phyloP scores from a whole-genome alignment of 2,888 invertebrate species.

The Thereva unica region DNA sequence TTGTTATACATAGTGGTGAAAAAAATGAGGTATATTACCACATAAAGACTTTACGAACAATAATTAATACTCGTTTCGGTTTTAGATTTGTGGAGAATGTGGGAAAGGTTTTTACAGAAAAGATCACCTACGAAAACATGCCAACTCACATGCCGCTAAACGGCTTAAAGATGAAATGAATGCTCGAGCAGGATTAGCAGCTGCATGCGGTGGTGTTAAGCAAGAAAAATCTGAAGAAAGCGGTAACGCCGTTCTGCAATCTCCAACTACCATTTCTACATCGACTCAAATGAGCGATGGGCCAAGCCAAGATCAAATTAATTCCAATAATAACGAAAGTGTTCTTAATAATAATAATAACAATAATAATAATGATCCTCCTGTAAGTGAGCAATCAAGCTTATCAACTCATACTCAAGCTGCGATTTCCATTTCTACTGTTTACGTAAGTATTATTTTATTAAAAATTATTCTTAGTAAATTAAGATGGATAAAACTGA shows the following conservation, averaged over 20 bases:
- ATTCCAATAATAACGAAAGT: conserved; percentile 20
- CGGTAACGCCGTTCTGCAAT: conserved; percentile 10
- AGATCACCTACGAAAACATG: conserved; percentile 79
- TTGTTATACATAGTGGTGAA: conserved; percentile 82
- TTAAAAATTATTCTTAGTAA: conserved; percentile 1
- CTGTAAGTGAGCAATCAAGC: conserved; percentile 13
- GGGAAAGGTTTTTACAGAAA: conserved; percentile 72
- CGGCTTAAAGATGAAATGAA: conserved; percentile 69
- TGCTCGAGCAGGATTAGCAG: conserved; percentile 25
- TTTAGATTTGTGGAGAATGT: conserved; percentile 50
- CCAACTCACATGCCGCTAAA: conserved; percentile 76
- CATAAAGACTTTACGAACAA: neutral
- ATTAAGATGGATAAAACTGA: neutral
- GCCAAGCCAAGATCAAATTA: conserved; percentile 28
- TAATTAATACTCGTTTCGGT: neutral
- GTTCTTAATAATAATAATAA: neutral
- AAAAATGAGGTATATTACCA: conserved; percentile 68
- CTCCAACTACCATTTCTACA: conserved; percentile 31
- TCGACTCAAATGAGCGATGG: conserved; percentile 38
- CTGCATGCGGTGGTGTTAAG: neutral
- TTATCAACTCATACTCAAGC: conserved; percentile 39
- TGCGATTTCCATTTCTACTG: conserved; percentile 42
- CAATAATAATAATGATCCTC: conserved; percentile 22
- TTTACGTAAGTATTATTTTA: conserved; percentile 39
- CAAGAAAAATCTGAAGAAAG: neutral